A percentile compares a stretch with the other conserved stretches of the same genome.
Conservation (phyloP, 2,888 invertebrate species). For the Lasiommata megera region DNA sequence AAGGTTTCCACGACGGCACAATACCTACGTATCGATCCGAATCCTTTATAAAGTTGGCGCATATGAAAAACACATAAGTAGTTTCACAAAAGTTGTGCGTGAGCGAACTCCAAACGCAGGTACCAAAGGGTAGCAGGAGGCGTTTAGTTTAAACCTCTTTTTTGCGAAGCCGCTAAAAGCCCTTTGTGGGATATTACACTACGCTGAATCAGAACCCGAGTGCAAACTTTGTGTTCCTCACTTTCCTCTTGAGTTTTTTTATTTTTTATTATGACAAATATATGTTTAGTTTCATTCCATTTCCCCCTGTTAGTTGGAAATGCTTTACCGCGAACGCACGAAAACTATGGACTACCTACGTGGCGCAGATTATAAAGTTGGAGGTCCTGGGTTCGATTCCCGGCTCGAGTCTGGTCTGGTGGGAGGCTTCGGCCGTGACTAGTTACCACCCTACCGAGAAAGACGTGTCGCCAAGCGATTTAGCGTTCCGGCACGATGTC, state of each 20-base stretch:
- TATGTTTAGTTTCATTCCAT: constrained; percentile 12
- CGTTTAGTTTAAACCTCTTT: not conserved
- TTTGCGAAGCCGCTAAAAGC: constrained; percentile 15
- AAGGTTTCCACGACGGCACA: no score
- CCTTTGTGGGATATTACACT: constrained; percentile 13
- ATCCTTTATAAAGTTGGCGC: no score
- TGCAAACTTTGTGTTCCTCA: constrained; percentile 11
- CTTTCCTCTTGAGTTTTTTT: constrained; percentile 10
- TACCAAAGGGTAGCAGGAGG: not conserved
- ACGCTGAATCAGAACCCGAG: constrained; percentile 11
- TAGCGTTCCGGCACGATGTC: no score
- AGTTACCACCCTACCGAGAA: no score
- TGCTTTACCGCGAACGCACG: not conserved
- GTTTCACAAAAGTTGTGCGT: constrained; percentile 11
- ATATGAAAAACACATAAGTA: not conserved
- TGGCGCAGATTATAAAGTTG: no score
- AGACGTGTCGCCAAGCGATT: no score
- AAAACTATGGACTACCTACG: not conserved
- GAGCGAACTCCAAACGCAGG: constrained; percentile 4
- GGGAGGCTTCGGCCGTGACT: no score
- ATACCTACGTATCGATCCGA: no score
- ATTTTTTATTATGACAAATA: constrained; percentile 18
- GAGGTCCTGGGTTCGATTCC: no score
- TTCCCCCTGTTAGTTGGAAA: constrained; percentile 6
- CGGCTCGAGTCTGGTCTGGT: no score